Conservation (phyloP, 2,888 invertebrate species). For the Gymnocheta viridis region DNA sequence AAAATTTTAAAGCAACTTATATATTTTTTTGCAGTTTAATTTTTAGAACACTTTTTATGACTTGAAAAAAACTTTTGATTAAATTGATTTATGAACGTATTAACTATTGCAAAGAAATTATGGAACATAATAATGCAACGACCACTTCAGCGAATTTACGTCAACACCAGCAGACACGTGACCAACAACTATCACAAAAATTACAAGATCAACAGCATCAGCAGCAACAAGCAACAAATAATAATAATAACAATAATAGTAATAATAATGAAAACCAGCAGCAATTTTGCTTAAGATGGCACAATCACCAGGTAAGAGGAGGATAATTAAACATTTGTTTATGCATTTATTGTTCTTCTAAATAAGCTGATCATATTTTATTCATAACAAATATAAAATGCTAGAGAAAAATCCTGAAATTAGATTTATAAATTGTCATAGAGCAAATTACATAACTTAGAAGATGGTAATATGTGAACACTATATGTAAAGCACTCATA, state of each 20-base stretch:
- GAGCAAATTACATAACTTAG: too few relatives aligned
- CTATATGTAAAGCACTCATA: too few relatives aligned
- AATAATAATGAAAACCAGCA: slow-evolving; percentile 82
- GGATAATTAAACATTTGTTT: not conserved
- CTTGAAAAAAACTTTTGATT: slow-evolving; percentile 16
- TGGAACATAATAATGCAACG: slow-evolving; percentile 79
- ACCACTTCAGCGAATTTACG: slow-evolving; percentile 69
- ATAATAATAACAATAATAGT: slow-evolving; percentile 77
- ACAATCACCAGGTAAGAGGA: slow-evolving; percentile 88
- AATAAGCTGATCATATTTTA: not conserved
- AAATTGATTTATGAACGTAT: slow-evolving; percentile 9
- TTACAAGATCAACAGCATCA: slow-evolving; percentile 80
- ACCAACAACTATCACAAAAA: slow-evolving; percentile 81
- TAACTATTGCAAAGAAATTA: slow-evolving; percentile 71
- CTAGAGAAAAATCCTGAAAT: too few relatives aligned
- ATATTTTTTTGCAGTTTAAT: not conserved
- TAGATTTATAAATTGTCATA: too few relatives aligned
- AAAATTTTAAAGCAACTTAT: slow-evolving; percentile 22
- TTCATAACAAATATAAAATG: too few relatives aligned
- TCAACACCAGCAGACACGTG: slow-evolving; percentile 76
- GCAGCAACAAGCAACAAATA: slow-evolving; percentile 81
- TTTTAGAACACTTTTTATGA: slow-evolving; percentile 12
- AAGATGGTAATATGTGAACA: too few relatives aligned
- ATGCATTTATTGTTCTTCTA: not conserved
- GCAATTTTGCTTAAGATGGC: slow-evolving; percentile 93